Percentiles rank a stretch among this genome's conserved stretches.
Conservation (phyloP, 2,113 vertebrate genomes). For the Ptychochromis oligacanthus region DNA sequence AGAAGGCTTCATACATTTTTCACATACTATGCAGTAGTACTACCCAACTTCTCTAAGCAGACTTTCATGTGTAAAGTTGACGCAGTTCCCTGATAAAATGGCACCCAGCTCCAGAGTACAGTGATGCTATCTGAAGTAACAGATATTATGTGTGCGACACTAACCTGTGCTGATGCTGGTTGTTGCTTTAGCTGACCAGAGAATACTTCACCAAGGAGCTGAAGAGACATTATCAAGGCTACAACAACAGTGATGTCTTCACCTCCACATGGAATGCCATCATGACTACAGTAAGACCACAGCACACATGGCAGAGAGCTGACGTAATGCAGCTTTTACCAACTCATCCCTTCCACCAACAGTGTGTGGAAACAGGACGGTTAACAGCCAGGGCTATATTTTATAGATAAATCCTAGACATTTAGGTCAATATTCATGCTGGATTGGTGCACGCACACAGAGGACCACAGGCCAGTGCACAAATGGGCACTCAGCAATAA, state of each 20-base stretch:
- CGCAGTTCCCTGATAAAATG: background rate
- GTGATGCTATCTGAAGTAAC: background rate
- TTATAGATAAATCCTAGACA: slow-evolving; percentile 51
- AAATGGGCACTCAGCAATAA: slow-evolving; percentile 48
- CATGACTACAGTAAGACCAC: slow-evolving; percentile 91
- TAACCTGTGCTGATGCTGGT: slow-evolving; percentile 18
- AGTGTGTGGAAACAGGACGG: slow-evolving; percentile 13
- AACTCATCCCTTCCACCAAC: slow-evolving; percentile 2
- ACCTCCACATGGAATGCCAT: slow-evolving; percentile 94
- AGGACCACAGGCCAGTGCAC: slow-evolving; percentile 53
- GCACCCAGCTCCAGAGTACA: background rate
- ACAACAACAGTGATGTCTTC: slow-evolving; percentile 89
- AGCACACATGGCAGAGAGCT: slow-evolving; percentile 40
- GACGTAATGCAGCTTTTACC: slow-evolving; percentile 9
- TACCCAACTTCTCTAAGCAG: background rate
- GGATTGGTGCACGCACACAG: slow-evolving; percentile 26
- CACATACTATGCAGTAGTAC: background rate
- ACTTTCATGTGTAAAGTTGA: background rate
- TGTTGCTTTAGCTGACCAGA: slow-evolving; percentile 85
- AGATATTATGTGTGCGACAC: background rate
- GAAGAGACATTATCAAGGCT: slow-evolving; percentile 89
- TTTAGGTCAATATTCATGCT: slow-evolving; percentile 70
- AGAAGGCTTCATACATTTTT: background rate
- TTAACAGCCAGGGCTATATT: slow-evolving; percentile 41
- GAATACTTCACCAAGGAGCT: slow-evolving; percentile 95